phyloP scores from a whole-genome alignment of 2,888 invertebrate genomes.

The Caenorhabditis macrosperma region DNA sequence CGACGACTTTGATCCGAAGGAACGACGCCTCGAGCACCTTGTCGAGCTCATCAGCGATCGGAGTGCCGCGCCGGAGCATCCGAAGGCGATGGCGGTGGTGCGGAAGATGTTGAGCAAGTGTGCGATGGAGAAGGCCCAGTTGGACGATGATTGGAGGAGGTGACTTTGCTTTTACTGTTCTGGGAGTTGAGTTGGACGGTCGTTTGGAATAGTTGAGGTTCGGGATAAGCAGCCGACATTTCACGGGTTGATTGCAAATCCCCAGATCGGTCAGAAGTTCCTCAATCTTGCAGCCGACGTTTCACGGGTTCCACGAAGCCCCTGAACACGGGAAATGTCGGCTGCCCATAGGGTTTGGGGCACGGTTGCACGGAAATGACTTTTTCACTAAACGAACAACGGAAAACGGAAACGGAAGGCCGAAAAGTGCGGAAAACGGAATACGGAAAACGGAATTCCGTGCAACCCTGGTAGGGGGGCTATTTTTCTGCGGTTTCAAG shows the following conservation, averaged over 20 bases:
- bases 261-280: not conserved
- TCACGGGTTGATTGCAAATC: too few species aligned
- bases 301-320: not conserved
- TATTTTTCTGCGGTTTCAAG: too few species aligned
- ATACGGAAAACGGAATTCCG: too few species aligned
- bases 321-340: too few species aligned
- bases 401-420: too few species aligned
- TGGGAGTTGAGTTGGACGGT: not conserved
- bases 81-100: slow-evolving; percentile 15
- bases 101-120: slow-evolving; percentile 30
- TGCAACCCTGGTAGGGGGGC: too few species aligned
- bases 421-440: too few species aligned
- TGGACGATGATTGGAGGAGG: not conserved
- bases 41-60: slow-evolving; percentile 5
- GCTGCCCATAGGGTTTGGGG: too few species aligned
- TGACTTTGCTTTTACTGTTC: too few species aligned
- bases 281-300: not conserved
- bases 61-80: not conserved
- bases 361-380: too few species aligned
- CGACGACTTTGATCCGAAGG: slow-evolving; percentile 8
- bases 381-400: too few species aligned
- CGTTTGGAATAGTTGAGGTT: not conserved
- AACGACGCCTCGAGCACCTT: slow-evolving; percentile 5
- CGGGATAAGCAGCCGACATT: too few species aligned
- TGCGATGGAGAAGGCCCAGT: not conserved